Percentiles rank a stretch among this genome's conserved stretches.
Conservation (phyloP, 2,113 vertebrate genomes). For the Phoenicopterus ruber region DNA sequence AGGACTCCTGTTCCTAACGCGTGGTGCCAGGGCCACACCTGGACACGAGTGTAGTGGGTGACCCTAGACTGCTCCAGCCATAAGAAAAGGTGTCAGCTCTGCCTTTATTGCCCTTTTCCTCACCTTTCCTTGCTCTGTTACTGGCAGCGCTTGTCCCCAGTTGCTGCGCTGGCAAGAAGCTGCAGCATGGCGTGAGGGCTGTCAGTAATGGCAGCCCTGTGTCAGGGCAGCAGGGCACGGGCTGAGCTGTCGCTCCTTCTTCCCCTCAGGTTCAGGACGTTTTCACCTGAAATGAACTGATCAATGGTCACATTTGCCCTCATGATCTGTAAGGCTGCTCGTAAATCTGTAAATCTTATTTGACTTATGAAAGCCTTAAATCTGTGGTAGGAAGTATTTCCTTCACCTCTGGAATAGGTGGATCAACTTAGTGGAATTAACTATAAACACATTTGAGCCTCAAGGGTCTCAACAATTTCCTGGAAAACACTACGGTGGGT, state of each 20-base stretch:
- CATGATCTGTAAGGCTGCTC: too few relatives aligned
- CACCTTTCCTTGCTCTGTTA: not conserved
- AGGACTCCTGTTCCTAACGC: not conserved
- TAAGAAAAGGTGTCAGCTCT: not conserved
- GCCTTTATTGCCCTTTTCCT: not conserved
- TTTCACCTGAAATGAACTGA: not conserved
- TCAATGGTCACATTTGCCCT: rapidly evolving
- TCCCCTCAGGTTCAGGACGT: rapidly evolving
- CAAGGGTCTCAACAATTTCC: not conserved
- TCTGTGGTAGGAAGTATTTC: not conserved
- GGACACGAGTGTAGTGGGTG: rapidly evolving
- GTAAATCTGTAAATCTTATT: not conserved
- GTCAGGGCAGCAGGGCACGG: rapidly evolving
- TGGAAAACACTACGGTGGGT: not conserved
- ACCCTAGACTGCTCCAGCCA: not conserved
- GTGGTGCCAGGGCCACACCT: too few relatives aligned
- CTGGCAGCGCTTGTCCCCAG: not conserved
- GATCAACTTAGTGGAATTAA: not conserved
- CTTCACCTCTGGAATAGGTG: not conserved
- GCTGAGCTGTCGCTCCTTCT: not conserved
- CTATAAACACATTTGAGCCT: not conserved
- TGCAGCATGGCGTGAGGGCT: rapidly evolving
- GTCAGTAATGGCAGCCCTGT: rapidly evolving
- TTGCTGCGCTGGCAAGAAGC: not conserved
- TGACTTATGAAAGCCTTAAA: not conserved